Evolutionary conservation across 2,113 vertebrate genomes (phyloP).

Genomic region (Nothobranchius furzeri): DNA sequence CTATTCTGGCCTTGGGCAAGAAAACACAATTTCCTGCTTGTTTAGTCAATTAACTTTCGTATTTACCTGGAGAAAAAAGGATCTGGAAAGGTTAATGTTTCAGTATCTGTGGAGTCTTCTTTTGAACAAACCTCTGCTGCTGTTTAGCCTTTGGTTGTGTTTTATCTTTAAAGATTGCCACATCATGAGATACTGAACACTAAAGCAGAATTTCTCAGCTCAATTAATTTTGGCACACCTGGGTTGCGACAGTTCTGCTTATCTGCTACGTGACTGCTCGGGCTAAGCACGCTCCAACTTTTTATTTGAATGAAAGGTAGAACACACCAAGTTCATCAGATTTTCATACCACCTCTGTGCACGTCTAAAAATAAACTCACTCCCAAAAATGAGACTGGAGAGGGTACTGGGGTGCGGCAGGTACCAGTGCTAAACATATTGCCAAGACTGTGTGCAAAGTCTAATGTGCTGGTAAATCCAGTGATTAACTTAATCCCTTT

Average conservation of each 20-base stretch:
- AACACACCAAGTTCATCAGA: neutral
- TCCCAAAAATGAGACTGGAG: neutral
- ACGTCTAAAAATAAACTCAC: conserved; percentile 6
- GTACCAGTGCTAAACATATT: neutral
- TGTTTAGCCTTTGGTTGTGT: conserved; percentile 38
- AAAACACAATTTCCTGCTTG: conserved; percentile 66
- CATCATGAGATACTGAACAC: conserved; percentile 31
- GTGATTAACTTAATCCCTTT: neutral
- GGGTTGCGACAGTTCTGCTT: conserved; percentile 2
- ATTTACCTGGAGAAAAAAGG: conserved; percentile 57
- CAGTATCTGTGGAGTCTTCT: conserved; percentile 47
- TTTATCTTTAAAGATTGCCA: conserved; percentile 22
- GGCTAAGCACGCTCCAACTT: neutral
- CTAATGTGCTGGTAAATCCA: neutral
- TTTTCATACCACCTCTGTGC: neutral
- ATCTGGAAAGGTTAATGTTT: conserved; percentile 61
- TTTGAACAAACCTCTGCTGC: conserved; percentile 45
- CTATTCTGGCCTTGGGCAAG: conserved; percentile 58
- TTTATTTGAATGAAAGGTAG: neutral
- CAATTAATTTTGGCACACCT: conserved; percentile 20
- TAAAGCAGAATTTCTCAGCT: conserved; percentile 15
- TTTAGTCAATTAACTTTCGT: conserved; percentile 64
- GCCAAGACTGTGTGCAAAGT: neutral
- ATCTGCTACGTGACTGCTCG: conserved; percentile 11
- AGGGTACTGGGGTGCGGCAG: neutral